Conservation (phyloP, 1,140 invertebrate genomes). For the Armadillidium nasatum region DNA sequence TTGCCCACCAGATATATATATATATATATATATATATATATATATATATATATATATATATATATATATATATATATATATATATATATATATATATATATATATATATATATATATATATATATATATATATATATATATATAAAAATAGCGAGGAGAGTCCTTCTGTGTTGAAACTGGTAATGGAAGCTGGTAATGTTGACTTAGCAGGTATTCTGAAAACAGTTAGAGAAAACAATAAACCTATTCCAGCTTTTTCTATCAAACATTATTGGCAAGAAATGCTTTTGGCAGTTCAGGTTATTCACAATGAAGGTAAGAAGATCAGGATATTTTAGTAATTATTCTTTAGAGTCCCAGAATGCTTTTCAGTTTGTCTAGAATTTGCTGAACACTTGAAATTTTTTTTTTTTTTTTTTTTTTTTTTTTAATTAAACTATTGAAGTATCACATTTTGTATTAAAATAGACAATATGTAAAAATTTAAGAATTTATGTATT, state of each 20-base stretch:
- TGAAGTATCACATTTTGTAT: neutral
- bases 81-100: no score
- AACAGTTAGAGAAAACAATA: constrained; percentile 22
- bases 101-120: no score
- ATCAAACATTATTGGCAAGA: constrained; percentile 88
- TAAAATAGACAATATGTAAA: neutral
- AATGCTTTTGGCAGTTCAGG: constrained; percentile 85
- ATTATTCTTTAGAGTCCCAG: no score
- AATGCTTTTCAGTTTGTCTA: no score
- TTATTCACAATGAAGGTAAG: constrained; percentile 81
- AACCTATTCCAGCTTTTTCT: constrained; percentile 59
- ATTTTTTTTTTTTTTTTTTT: neutral
- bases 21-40: no score
- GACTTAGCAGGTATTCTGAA: constrained; percentile 72
- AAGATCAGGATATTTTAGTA: no score
- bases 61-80: no score
- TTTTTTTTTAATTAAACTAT: neutral
- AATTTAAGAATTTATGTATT: no score
- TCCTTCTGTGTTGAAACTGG: constrained; percentile 51
- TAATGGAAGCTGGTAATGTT: constrained; percentile 88
- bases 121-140: no score
- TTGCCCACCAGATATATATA: no score
- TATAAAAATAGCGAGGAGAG: constrained; percentile 36
- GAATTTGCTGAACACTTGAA: no score
- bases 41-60: no score